A percentile compares a stretch with the other conserved stretches of the same genome.
These are phyloP conservation scores for Chrysochloris asiatica DNA, from an alignment of 2,113 vertebrate genomes.

Conservation along the genomic window DNA sequence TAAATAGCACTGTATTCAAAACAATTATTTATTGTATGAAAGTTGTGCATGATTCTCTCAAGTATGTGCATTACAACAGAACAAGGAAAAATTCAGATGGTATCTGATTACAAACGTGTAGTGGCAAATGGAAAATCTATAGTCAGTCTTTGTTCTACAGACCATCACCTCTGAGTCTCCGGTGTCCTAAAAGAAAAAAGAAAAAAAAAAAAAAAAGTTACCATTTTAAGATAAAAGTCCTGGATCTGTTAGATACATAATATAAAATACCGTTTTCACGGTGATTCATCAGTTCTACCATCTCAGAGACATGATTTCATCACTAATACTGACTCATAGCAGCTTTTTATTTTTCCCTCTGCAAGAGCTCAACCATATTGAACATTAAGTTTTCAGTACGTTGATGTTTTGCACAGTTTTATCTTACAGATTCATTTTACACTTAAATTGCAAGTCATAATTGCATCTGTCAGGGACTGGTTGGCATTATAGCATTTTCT, in stretches of 20 bases:
- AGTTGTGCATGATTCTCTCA: not conserved
- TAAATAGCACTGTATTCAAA: constrained; percentile 19
- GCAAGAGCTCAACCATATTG: constrained; percentile 18
- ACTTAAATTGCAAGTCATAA: constrained; percentile 47
- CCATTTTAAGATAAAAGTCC: constrained; percentile 59
- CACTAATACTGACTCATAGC: constrained; percentile 49
- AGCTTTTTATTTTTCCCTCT: constrained; percentile 33
- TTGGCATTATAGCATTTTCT: constrained; percentile 54
- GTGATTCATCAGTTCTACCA: constrained; percentile 37
- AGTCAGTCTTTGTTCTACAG: constrained; percentile 14
- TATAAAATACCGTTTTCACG: constrained; percentile 49
- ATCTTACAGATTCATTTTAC: constrained; percentile 67
- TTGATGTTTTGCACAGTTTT: constrained; percentile 67
- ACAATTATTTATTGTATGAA: not conserved
- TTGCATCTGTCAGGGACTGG: constrained; percentile 61
- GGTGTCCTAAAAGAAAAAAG: constrained; percentile 35
- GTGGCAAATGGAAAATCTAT: constrained; percentile 25
- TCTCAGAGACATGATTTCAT: not conserved
- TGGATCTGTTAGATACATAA: not conserved
- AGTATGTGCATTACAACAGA: not conserved
- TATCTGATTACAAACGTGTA: constrained; percentile 28
- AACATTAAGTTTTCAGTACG: constrained; percentile 52
- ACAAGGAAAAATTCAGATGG: not conserved
- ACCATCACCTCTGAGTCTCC: not conserved
- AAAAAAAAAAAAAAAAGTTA: not conserved